Percentiles rank a stretch among this genome's conserved stretches.
phyloP scores from a whole-genome alignment of 2,888 invertebrate genomes.

The Dicyrtoma fusca region DNA sequence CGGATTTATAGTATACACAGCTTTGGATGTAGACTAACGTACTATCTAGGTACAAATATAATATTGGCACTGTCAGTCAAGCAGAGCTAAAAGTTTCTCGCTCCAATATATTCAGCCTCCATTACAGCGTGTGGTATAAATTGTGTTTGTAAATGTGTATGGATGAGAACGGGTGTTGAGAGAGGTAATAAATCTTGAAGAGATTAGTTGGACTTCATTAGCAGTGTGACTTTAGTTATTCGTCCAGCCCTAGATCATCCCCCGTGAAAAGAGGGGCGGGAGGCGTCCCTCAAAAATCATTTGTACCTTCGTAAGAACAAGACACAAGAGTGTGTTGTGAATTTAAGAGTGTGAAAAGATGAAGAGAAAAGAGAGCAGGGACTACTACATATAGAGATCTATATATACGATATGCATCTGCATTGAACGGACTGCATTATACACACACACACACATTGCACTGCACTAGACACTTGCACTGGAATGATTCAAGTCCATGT shows the following conservation, averaged over 20 bases:
- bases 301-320: background rate
- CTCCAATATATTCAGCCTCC: too few relatives aligned
- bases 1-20: too few relatives aligned
- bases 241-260: slow-evolving; percentile 7
- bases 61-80: slow-evolving; percentile 8
- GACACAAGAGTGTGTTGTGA: background rate
- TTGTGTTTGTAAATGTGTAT: background rate
- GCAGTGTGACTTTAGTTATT: slow-evolving; percentile 10
- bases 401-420: background rate
- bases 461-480: too few relatives aligned
- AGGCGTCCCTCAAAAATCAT: slow-evolving; percentile 17
- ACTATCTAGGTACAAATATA: background rate
- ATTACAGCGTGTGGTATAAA: slow-evolving; percentile 4
- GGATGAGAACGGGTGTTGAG: slow-evolving; percentile 1
- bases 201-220: slow-evolving; percentile 20
- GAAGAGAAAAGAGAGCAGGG: background rate
- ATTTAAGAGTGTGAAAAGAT: slow-evolving; percentile 2
- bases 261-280: slow-evolving; percentile 15
- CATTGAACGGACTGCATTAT: background rate
- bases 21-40: too few relatives aligned
- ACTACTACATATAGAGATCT: background rate
- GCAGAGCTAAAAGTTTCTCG: background rate
- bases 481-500: too few relatives aligned
- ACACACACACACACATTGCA: background rate
- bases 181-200: slow-evolving; percentile 19